Conservation (phyloP, 2,113 vertebrate species). For the Bombycilla garrulus region DNA sequence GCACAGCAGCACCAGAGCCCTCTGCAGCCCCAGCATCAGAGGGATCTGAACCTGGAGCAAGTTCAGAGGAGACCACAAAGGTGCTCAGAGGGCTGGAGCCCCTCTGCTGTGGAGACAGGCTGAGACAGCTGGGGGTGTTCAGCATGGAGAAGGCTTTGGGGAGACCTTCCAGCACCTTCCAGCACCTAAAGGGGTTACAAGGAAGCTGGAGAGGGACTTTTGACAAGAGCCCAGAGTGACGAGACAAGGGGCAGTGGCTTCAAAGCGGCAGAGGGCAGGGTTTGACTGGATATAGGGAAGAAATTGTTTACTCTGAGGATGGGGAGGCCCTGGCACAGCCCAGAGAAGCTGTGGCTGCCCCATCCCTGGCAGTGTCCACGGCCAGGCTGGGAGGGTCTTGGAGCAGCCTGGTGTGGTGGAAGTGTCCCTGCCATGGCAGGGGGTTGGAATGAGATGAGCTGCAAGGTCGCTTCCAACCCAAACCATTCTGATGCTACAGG, state of each 20-base stretch:
- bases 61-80: not conserved
- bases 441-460: not conserved
- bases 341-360: not conserved
- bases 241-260: not conserved
- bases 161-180: not conserved
- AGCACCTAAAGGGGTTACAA: not conserved
- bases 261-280: not conserved
- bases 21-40: not conserved
- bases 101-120: not conserved
- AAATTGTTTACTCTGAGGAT: not conserved
- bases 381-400: not conserved
- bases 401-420: not conserved
- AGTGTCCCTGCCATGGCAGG: not conserved
- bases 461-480: not conserved
- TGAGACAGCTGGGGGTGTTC: not conserved
- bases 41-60: not conserved
- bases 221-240: not conserved
- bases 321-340: not conserved
- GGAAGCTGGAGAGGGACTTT: not conserved
- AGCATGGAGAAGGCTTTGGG: not conserved
- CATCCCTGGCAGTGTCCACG: too few relatives aligned
- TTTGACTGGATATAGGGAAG: not conserved
- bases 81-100: not conserved
- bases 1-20: not conserved
- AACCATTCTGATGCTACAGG: accelerated